Base-by-base conservation (phyloP, 2,113 vertebrate species). In the Opisthocomus hoazin region DNA sequence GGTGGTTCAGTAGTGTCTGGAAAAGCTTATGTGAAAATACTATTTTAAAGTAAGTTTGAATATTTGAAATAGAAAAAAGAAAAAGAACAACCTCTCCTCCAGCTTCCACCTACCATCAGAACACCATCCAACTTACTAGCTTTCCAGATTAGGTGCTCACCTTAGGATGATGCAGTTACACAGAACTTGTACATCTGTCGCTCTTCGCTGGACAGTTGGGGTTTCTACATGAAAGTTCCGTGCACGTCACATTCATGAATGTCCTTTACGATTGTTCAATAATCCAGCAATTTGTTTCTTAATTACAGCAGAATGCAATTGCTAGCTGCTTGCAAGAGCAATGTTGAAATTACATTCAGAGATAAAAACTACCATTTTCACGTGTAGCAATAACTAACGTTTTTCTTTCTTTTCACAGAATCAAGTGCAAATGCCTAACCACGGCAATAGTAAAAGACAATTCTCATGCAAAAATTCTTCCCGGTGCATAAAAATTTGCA, bases 401-500 rank as follows among this genome's bases (percentile, higher is more conserved):
- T 74, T 93, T 89, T 92, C 95, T 68, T 95, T 91, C 91, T 81
- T 71, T 66, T 90, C 94, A 93, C 96, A 80, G 95, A 95, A 95
- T 93, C 87, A 81, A 96, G 95, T 97, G 95, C 93, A 97, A 97
- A 94, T 95, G 95, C 94, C 93, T 95, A 98, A 97, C 93, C 88
- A 97, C 54, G 77, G 93, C 4, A 2, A 93, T 50, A 96, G 60
- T 89, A 97, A 94, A 97, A 98, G 82, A 97, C 93, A 63, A 85
- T 84, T 96, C 87, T 97, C 98, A 98, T 98, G 98, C 98, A 98
- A 96, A 98, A 97, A 84, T n/a, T 89, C 82, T 87, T 91, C 92
- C 90, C 80, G 43, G 63, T 94, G 92, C 96, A 94, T 63, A 94
- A 97, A 97, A 97, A 87, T 69, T 60, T 61, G 45, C 83, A 70